Conservation (phyloP, 2,797 vertebrate genomes). For the Galago senegalensis region DNA sequence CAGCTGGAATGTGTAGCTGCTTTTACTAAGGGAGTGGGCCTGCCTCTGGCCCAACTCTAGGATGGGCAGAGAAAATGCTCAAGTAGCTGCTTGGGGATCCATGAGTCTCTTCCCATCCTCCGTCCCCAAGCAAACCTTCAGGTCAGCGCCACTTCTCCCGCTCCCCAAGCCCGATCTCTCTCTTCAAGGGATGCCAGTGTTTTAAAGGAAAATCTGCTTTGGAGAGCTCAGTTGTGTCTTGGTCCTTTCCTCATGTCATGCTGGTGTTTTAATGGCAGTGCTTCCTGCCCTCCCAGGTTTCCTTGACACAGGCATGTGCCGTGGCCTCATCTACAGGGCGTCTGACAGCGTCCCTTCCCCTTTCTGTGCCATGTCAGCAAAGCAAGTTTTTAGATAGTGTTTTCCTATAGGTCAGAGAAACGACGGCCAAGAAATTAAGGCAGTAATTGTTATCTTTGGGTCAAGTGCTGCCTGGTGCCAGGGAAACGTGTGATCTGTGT, state of each 20-base stretch:
- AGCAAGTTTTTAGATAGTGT: background rate
- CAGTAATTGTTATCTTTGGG: background rate
- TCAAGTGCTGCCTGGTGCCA: background rate
- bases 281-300: constrained; percentile 26
- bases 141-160: background rate
- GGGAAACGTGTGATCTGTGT: background rate
- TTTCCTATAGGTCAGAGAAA: background rate
- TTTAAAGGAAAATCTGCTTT: constrained; percentile 7
- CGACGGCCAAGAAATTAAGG: background rate
- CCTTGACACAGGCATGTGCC: background rate
- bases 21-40: background rate
- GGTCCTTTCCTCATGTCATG: background rate
- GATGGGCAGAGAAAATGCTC: background rate
- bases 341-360: background rate
- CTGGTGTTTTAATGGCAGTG: constrained; percentile 55
- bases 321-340: background rate
- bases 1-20: background rate
- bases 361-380: background rate
- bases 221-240: background rate
- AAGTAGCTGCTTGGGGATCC: background rate
- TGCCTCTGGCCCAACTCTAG: background rate
- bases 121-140: background rate
- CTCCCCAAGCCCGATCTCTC: background rate
- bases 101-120: background rate
- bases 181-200: background rate